Evolutionary conservation across 2,797 vertebrate genomes (phyloP).

Genomic region (Fringilla coelebs): DNA sequence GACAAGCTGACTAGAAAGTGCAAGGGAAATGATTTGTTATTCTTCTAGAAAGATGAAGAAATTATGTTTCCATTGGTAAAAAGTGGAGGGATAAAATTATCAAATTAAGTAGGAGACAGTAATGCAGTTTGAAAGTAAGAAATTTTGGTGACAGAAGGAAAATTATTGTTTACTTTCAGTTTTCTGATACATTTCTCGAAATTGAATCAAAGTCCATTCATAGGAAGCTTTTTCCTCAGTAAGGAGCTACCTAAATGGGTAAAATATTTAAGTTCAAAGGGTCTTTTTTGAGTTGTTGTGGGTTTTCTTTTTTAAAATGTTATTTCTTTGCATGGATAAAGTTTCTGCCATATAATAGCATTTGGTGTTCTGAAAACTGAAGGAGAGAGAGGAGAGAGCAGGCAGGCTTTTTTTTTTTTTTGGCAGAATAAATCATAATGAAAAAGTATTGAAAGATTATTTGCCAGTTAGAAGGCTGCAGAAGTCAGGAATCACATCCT

Average conservation of each 20-base stretch:
- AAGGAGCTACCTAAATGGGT: neutral
- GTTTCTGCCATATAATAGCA: neutral
- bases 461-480: neutral
- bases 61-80: neutral
- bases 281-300: neutral
- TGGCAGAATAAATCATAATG: neutral
- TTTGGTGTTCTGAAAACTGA: neutral
- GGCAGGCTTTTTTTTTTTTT: neutral
- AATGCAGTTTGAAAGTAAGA: neutral
- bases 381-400: neutral
- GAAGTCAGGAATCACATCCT: neutral
- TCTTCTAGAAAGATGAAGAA: neutral
- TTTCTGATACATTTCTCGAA: constrained; percentile 5
- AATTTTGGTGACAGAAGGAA: constrained; percentile 5
- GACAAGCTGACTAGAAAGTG: neutral
- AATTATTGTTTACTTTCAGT: neutral
- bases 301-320: neutral
- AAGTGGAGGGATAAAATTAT: neutral
- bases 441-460: neutral
- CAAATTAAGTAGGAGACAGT: neutral
- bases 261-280: neutral
- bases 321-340: neutral
- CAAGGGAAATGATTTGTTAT: neutral
- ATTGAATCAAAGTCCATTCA: neutral
- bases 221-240: neutral